These are phyloP conservation scores for Corvus cornix DNA, from an alignment of 2,113 vertebrate genomes.

Conservation along the genomic window DNA sequence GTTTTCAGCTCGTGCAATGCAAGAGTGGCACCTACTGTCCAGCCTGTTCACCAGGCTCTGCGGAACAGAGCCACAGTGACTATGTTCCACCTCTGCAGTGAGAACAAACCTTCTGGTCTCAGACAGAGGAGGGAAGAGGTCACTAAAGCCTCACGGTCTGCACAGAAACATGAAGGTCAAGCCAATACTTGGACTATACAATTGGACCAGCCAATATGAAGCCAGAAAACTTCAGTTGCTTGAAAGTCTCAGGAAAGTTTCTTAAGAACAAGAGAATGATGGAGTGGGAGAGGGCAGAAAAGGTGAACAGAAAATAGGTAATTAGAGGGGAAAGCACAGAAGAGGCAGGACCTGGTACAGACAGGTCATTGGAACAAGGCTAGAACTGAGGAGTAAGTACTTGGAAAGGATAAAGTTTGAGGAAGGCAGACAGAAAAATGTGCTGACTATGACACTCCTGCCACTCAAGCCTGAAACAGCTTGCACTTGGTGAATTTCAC, in stretches of 20 bases:
- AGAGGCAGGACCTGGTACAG: background rate
- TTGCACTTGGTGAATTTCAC: background rate
- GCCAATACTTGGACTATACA: background rate
- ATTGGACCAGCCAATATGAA: background rate
- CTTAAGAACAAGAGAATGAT: background rate
- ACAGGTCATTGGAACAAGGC: background rate
- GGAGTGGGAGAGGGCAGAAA: background rate
- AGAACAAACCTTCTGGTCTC: background rate
- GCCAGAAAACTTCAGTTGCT: background rate
- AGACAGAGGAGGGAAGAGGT: background rate
- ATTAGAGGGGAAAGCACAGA: background rate
- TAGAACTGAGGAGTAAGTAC: background rate
- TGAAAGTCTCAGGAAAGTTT: background rate
- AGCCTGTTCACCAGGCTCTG: background rate
- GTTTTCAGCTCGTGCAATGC: rapidly evolving
- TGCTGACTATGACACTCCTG: background rate
- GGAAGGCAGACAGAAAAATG: background rate
- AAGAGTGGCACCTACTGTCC: background rate
- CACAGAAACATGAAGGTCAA: background rate
- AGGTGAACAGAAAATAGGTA: background rate
- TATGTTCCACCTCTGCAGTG: background rate
- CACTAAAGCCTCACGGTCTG: background rate
- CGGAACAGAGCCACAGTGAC: background rate
- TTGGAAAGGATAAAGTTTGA: background rate
- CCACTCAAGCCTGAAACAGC: background rate